Conservation (phyloP, 2,113 vertebrate species). For the Fukomys damarensis region DNA sequence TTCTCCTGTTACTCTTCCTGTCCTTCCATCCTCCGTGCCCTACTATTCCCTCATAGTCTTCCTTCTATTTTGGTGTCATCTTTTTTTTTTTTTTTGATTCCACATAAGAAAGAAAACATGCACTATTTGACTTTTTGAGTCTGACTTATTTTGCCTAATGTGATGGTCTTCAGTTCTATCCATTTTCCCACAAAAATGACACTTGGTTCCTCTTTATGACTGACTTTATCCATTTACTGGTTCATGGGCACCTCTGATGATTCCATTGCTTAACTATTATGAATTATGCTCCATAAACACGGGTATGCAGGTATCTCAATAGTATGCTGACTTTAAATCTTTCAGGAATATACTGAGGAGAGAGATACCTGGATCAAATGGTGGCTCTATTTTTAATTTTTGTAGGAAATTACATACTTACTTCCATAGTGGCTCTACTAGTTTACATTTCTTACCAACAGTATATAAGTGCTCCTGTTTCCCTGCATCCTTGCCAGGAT, state of each 20-base stretch:
- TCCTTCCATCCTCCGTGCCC: neutral
- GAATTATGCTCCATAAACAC: neutral
- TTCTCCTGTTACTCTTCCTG: neutral
- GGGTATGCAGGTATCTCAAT: neutral
- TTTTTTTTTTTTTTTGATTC: neutral
- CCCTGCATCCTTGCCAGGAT: neutral
- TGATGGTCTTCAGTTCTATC: neutral
- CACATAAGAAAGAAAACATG: neutral
- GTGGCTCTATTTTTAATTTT: neutral
- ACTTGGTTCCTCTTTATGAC: neutral
- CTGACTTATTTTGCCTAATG: neutral
- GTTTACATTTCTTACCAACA: neutral
- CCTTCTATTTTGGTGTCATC: neutral
- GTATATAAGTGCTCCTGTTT: neutral
- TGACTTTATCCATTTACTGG: neutral
- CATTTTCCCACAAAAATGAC: neutral
- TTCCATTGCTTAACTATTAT: neutral
- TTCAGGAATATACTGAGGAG: neutral
- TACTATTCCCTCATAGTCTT: neutral
- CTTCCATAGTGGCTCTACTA: neutral
- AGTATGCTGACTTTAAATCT: neutral
- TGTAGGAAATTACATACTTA: neutral
- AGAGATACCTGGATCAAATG: neutral
- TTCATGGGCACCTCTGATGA: neutral
- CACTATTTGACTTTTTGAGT: neutral